Conservation (phyloP, 2,888 invertebrate species). For the Acanthococcus lagerstroemiae region DNA sequence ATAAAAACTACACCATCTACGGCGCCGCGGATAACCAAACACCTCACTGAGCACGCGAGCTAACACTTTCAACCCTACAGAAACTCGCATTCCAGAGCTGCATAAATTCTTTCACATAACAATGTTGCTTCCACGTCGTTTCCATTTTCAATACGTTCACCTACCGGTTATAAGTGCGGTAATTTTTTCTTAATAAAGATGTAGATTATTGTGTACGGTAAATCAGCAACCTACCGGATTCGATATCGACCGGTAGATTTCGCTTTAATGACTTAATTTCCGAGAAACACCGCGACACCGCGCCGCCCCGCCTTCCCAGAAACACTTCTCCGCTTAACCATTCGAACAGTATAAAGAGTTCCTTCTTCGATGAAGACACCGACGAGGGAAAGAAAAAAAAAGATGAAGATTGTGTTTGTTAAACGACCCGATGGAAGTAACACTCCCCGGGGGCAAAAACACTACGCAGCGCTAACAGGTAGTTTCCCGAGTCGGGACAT, state of each 20-base stretch:
- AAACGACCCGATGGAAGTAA: constrained; percentile 27
- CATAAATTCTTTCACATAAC: too few species aligned
- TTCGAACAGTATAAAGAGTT: neutral
- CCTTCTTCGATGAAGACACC: constrained; percentile 4
- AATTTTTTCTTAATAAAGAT: too few species aligned
- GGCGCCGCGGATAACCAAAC: too few species aligned
- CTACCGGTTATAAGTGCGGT: too few species aligned
- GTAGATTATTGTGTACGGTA: too few species aligned
- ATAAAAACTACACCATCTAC: too few species aligned
- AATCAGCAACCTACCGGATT: constrained; percentile 4
- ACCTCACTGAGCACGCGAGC: too few species aligned
- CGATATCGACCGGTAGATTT: constrained; percentile 4
- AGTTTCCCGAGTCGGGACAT: constrained; percentile 17
- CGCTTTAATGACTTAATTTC: constrained; percentile 27
- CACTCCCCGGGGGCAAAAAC: constrained; percentile 27
- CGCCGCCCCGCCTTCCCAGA: constrained; percentile 22
- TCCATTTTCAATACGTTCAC: too few species aligned
- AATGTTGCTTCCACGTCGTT: too few species aligned
- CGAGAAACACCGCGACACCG: constrained; percentile 20
- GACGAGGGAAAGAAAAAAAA: neutral
- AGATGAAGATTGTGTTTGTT: constrained; percentile 22
- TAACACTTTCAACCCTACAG: too few species aligned
- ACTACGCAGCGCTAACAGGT: constrained; percentile 28
- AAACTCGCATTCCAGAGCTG: too few species aligned
- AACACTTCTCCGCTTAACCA: constrained; percentile 11